phyloP scores from a whole-genome alignment of 2,113 vertebrate species.

The Pteruthius melanotis region DNA sequence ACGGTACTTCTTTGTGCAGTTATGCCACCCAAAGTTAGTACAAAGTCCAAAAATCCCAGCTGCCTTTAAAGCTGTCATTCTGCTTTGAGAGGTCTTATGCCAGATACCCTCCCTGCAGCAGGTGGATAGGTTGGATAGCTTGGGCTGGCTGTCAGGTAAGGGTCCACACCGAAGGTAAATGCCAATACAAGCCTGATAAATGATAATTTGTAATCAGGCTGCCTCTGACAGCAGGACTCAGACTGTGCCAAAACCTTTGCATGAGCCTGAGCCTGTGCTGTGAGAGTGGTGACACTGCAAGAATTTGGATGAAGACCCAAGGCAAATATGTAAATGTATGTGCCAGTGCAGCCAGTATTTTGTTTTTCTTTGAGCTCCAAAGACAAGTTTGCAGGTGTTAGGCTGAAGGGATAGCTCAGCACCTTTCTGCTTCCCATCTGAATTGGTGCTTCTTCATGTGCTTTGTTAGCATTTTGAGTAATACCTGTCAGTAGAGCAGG shows the following conservation, averaged over 20 bases:
- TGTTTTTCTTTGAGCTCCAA: background rate
- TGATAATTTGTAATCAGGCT: fast-evolving
- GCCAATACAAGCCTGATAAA: background rate
- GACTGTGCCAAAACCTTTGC: background rate
- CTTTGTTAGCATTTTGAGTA: background rate
- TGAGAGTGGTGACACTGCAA: background rate
- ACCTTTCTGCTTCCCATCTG: background rate
- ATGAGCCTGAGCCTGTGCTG: background rate
- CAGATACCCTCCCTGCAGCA: background rate
- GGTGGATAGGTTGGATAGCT: background rate
- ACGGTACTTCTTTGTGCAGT: fast-evolving
- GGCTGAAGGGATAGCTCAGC: background rate
- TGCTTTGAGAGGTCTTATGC: background rate
- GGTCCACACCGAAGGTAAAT: background rate
- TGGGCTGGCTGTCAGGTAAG: background rate
- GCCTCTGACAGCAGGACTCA: background rate
- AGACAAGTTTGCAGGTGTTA: background rate
- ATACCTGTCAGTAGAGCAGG: background rate
- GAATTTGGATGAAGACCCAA: background rate
- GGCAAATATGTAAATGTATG: background rate
- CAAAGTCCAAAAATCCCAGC: background rate
- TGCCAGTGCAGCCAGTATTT: background rate
- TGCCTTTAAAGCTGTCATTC: background rate
- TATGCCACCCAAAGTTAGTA: background rate
- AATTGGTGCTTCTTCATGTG: background rate